Evolutionary conservation across 2,888 invertebrate genomes (phyloP), one percentile per base, ranked within the genome.

Genomic region (Parochlus steinenii): DNA sequence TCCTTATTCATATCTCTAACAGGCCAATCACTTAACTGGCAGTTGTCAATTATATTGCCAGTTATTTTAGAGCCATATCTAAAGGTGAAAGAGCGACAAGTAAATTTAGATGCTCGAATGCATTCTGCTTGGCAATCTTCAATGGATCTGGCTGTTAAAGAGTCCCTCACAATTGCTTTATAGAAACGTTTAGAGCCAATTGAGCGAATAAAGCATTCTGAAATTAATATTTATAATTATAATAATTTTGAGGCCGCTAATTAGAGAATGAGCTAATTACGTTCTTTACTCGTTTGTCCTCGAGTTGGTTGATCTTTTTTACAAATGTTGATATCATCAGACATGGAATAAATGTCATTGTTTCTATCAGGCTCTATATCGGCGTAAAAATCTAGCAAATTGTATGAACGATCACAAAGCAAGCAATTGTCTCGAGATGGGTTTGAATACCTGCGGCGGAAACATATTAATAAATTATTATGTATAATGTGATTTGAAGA

Each of bases 131-230:
- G 81, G 46, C 85, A 85, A 14, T 83, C 79, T 0, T 80, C 79
- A 3, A 82, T 65, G 0, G 75, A 74, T 5, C 72, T 68, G 0
- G 72, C 76, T 0, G 67, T 69, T 0, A 78, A 51, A 0, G 78
- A 69, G 10, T 74, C 73, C n/a, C 71, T 62, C 0, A 71, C 69
- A 0, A 75, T 69, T 0, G 64, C 56, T 3, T 69, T 67, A 10
- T 69, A 67, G 37, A 85, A 67, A 3, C 75, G 65, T 2, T 74
- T 69, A 0, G 76, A 77, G 32, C 79, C 80, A 7, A 80, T 67
- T 0, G 81, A 77, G 43, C 83, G 70, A 69, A 79, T 79, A 54
- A 85, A 85, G 48, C 85, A 85, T 54, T 85, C 85, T 83, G 52
- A 22, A 52, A 52, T 25, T 31, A 39, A 25, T 10, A 24, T 17